phyloP scores from a whole-genome alignment of 1,140 invertebrate genomes.

The Megathymus violae region DNA sequence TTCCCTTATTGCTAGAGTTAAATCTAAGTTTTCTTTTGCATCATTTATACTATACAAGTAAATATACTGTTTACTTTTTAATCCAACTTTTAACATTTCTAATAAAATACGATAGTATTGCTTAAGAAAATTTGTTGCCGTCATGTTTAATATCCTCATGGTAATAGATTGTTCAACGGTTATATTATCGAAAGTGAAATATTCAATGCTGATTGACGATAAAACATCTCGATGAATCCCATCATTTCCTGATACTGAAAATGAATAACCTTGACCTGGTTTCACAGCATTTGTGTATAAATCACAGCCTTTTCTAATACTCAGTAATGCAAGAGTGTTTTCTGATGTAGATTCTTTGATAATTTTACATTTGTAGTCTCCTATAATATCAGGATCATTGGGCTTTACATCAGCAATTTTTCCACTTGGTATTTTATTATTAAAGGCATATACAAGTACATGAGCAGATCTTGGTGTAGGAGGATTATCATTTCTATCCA shows the following conservation, averaged over 20 bases:
- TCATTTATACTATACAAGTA: constrained; percentile 91
- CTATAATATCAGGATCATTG: constrained; percentile 94
- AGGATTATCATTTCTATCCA: constrained; percentile 96
- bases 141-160: constrained; percentile 89
- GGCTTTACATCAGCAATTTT: constrained; percentile 96
- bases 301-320: constrained; percentile 91
- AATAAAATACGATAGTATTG: constrained; percentile 90
- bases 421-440: constrained; percentile 88
- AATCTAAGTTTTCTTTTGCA: constrained; percentile 86
- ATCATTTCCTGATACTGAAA: constrained; percentile 94
- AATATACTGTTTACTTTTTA: constrained; percentile 87
- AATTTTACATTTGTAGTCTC: constrained; percentile 94
- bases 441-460: constrained; percentile 91
- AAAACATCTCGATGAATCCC: constrained; percentile 93
- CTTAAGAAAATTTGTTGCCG: constrained; percentile 89
- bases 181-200: constrained; percentile 90
- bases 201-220: constrained; percentile 93
- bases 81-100: constrained; percentile 87
- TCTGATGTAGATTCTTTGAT: constrained; percentile 84
- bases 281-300: constrained; percentile 89
- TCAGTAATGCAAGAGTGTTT: constrained; percentile 85
- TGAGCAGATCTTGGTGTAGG: constrained; percentile 92
- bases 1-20: constrained; percentile 87
- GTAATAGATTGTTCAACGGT: constrained; percentile 93
- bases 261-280: constrained; percentile 88